Evolutionary conservation across 35 echinoderm and acorn worm genomes (phyloP).

Genomic region (Apostichopus japonicus): DNA sequence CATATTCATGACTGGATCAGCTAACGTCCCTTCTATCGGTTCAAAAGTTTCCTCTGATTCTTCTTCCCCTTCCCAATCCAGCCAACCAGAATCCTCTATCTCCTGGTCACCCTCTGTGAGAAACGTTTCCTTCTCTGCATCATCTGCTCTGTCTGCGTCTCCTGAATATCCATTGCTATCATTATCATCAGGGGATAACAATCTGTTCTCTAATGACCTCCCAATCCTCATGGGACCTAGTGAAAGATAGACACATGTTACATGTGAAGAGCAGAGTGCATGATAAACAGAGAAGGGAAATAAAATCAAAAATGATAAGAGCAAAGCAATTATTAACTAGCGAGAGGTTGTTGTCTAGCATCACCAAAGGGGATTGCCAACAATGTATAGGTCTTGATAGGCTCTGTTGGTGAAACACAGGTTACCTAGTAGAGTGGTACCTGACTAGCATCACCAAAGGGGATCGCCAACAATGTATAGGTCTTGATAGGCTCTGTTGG

Average conservation of each 20-base stretch:
- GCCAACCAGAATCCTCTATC: conserved; percentile 58
- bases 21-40: conserved; percentile 10
- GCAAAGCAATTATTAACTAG: too few species aligned
- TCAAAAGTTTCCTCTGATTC: conserved; percentile 15
- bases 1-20: background rate
- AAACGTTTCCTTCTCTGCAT: background rate
- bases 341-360: too few species aligned
- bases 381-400: too few species aligned
- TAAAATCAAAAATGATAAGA: too few species aligned
- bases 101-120: background rate
- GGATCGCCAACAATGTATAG: too few species aligned
- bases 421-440: too few species aligned
- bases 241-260: background rate
- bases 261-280: too few species aligned
- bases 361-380: too few species aligned
- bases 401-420: too few species aligned
- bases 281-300: too few species aligned
- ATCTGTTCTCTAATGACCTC: background rate
- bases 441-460: too few species aligned
- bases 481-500: too few species aligned
- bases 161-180: background rate
- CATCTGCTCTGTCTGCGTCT: background rate
- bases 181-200: background rate
- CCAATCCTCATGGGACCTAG: background rate
- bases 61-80: conserved; percentile 66